Evolutionary conservation across 2,113 vertebrate species (phyloP).

Genomic region (Callionymus lyra): DNA sequence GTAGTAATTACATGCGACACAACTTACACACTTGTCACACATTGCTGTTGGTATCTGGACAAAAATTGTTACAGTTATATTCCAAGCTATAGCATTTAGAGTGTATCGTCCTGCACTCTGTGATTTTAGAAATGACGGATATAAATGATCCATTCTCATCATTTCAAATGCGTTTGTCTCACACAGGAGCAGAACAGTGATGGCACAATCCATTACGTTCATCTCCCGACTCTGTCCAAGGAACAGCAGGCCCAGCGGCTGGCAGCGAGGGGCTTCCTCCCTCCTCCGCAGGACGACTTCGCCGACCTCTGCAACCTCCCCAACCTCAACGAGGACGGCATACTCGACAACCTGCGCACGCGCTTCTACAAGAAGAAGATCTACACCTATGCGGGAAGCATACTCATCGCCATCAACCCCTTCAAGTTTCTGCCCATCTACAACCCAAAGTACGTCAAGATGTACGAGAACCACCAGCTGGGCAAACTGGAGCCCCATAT

Average conservation of each 20-base stretch:
- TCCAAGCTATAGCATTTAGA: no score
- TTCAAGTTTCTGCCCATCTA: conserved; percentile 98
- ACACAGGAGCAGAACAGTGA: conserved; percentile 75
- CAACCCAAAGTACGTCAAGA: conserved; percentile 97
- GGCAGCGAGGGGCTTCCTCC: conserved; percentile 85
- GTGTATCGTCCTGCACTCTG: no score
- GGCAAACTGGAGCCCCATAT: conserved; percentile 96
- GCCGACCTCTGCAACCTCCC: conserved; percentile 93
- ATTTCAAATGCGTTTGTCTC: not conserved
- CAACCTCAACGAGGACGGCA: conserved; percentile 76
- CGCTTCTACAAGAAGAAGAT: conserved; percentile 93
- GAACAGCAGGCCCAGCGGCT: conserved; percentile 72
- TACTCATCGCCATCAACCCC: conserved; percentile 93
- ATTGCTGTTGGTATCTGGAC: no score
- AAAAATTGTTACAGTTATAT: no score
- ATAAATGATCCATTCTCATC: no score
- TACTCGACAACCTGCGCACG: conserved; percentile 80
- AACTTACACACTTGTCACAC: no score
- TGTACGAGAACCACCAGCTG: conserved; percentile 95
- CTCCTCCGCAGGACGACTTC: conserved; percentile 79
- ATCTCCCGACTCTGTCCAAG: conserved; percentile 68
- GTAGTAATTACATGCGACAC: no score
- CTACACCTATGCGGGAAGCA: conserved; percentile 94
- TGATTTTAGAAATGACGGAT: no score
- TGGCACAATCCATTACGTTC: conserved; percentile 80